These are phyloP conservation scores for Temnothorax longispinosus DNA, from an alignment of 1,140 invertebrate genomes.

Conservation along the genomic window DNA sequence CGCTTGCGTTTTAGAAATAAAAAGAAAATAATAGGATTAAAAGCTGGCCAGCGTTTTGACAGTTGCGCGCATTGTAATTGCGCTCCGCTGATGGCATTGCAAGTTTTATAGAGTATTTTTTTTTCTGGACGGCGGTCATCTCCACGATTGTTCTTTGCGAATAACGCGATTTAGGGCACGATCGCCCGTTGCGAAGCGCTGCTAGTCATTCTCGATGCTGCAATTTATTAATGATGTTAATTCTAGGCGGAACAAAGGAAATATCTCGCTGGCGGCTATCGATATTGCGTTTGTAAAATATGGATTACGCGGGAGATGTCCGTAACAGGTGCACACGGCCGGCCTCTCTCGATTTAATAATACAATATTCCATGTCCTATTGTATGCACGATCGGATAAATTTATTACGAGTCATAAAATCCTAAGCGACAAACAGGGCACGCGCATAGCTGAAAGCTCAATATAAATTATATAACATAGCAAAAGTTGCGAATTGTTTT, in stretches of 20 bases:
- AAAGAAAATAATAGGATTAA: background rate
- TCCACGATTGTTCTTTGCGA: slow-evolving; percentile 17
- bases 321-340: slow-evolving; percentile 52
- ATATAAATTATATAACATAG: slow-evolving; percentile 12
- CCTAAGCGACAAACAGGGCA: slow-evolving; percentile 24
- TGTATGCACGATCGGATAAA: slow-evolving; percentile 51
- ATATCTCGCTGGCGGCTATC: slow-evolving; percentile 54
- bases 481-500: slow-evolving; percentile 6
- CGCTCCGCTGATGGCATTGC: background rate
- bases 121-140: background rate
- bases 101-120: slow-evolving; percentile 35
- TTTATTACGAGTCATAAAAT: slow-evolving; percentile 57
- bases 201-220: slow-evolving; percentile 41
- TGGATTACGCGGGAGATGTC: slow-evolving; percentile 52
- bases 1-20: background rate
- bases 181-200: background rate
- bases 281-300: slow-evolving; percentile 61
- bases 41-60: background rate
- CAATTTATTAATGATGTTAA: slow-evolving; percentile 61
- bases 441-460: background rate
- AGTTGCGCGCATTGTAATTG: background rate
- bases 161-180: background rate
- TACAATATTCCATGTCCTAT: slow-evolving; percentile 51
- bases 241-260: slow-evolving; percentile 57
- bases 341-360: slow-evolving; percentile 56